Evolutionary conservation across 2,797 vertebrate genomes (phyloP), one percentile per base, ranked within the genome.

Genomic region (Octomys mimax): DNA sequence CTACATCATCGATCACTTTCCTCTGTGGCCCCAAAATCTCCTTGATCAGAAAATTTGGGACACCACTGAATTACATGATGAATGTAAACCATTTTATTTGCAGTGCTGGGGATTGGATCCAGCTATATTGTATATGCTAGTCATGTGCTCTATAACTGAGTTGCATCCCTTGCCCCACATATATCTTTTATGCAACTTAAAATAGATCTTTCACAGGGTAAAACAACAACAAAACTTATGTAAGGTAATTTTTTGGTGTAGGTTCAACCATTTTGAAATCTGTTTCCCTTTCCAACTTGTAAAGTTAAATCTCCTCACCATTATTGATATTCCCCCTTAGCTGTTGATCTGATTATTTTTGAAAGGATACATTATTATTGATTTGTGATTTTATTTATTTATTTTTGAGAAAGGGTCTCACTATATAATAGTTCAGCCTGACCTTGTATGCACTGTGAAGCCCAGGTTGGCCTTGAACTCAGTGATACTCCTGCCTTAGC

Each of bases 341-440:
- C 81, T 85, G 28, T 87, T 95, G 82, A 31, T n/a, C 12, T 92
- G 46, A 73, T 95, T 77, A 64, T 89, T 96, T 96, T 92, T 61
- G 24, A 39, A 95, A 18, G 16, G 70, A 64, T 75, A 18, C 1
- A n/a, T 89, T 92, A 93, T 96, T 94, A 92, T 95, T 95, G 87
- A 90, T 92, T 94, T 84, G 39, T 14, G 16, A 46, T 46, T 77
- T 77, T 77, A 31, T 42, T 39, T 77, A 31, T 42, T 39, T 71
- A 22, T 49, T 77, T 31, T 49, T 77, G 42, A 49, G 73, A 77
- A 28, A 49, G 42, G 26, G 42, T 49, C 24, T 77, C 24, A 77
- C 13, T 31, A 16, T 77, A 14, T 77, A 49, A 49, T 49, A 49
- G 14, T 46, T 77, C 42, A 49, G 42, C 6, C 73, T 77, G 42